A percentile compares a stretch with the other conserved stretches of the same genome.
Conservation (phyloP, 2,797 vertebrate species). For the Peromyscus attwateri region DNA sequence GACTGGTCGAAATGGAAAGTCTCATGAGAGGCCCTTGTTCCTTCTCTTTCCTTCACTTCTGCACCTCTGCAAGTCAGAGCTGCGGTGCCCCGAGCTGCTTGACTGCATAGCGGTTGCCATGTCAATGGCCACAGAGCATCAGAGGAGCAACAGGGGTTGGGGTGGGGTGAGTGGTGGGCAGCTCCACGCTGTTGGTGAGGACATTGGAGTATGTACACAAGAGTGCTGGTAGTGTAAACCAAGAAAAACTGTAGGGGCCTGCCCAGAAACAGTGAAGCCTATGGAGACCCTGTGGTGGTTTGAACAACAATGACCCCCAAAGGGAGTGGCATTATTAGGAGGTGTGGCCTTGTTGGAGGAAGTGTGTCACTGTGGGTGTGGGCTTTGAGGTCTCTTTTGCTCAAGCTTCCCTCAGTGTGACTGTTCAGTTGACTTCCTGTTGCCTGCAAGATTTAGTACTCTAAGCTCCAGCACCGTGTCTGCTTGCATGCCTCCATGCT, state of each 20-base stretch:
- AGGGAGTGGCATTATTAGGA: neutral
- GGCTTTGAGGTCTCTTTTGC: neutral
- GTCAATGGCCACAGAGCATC: neutral
- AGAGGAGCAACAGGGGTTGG: neutral
- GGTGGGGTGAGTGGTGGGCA: neutral
- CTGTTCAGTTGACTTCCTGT: neutral
- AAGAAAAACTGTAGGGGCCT: neutral
- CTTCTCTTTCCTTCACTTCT: neutral
- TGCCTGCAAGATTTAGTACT: neutral
- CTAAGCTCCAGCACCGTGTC: neutral
- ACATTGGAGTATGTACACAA: neutral
- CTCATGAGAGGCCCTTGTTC: rapidly evolving
- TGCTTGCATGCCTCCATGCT: neutral
- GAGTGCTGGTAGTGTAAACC: neutral
- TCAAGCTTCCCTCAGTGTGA: neutral
- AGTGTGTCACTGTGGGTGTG: neutral
- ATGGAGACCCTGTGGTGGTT: neutral
- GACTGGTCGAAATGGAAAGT: neutral
- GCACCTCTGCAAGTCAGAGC: rapidly evolving
- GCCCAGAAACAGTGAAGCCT: neutral
- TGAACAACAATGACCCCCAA: neutral
- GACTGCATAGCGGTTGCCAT: rapidly evolving
- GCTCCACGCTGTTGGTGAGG: neutral
- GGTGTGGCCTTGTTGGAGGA: neutral
- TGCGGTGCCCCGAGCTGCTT: rapidly evolving